phyloP scores from a whole-genome alignment of 2,797 vertebrate genomes.

The Siniperca undulata region DNA sequence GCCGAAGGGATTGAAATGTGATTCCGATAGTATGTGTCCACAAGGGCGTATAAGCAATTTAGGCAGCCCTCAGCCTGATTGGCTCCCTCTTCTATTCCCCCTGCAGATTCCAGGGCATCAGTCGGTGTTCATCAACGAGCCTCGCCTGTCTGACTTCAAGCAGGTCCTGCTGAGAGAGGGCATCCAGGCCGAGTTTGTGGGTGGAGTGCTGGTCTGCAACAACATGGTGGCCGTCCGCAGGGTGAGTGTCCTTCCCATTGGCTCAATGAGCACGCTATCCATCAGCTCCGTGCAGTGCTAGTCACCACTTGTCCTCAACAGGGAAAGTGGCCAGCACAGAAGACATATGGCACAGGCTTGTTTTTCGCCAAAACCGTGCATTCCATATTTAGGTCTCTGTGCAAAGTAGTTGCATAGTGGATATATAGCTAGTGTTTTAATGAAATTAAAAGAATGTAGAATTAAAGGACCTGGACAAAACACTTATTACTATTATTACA shows the following conservation, averaged over 20 bases:
- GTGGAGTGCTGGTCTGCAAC: constrained; percentile 98
- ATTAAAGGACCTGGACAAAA: not conserved
- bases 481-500: not conserved
- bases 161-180: constrained; percentile 97
- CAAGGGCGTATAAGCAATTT: constrained; percentile 8
- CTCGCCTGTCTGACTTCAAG: constrained; percentile 98
- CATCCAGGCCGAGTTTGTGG: constrained; percentile 98
- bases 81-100: not conserved
- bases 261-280: constrained; percentile 2
- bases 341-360: constrained; percentile 7
- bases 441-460: not conserved
- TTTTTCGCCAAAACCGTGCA: no score
- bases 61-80: constrained; percentile 14
- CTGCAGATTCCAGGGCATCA: constrained; percentile 94
- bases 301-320: not conserved
- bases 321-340: constrained; percentile 6
- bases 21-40: constrained; percentile 7
- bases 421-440: not conserved
- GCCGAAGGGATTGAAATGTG: not conserved
- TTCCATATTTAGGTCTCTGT: not conserved
- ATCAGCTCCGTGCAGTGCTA: constrained; percentile 29
- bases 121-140: constrained; percentile 99
- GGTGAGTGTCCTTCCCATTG: constrained; percentile 85
- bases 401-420: not conserved
- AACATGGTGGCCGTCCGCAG: constrained; percentile 97